A percentile compares a stretch with the other conserved stretches of the same genome.
Conservation (phyloP, 2,113 vertebrate genomes). For the Cinclus cinclus region DNA sequence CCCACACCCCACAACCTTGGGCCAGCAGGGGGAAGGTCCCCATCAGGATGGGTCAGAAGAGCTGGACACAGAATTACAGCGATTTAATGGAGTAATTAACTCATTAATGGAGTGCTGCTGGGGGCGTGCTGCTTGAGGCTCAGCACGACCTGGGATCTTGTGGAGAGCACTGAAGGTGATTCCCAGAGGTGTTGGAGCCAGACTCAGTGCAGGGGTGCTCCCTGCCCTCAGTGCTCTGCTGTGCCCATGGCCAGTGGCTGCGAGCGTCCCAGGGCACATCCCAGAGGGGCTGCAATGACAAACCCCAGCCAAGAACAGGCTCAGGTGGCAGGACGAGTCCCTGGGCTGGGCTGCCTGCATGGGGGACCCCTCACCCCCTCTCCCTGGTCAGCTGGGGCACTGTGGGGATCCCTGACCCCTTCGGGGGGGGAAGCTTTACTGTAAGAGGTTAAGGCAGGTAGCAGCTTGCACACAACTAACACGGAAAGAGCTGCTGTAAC, state of each 20-base stretch:
- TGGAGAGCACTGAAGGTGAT: not conserved
- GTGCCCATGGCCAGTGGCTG: not conserved
- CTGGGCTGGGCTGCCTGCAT: not conserved
- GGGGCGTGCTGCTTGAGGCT: not conserved
- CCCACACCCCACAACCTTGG: not conserved
- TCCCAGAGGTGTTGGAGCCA: not conserved
- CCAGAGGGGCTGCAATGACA: not conserved
- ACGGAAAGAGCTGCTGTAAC: not conserved
- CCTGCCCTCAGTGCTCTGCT: not conserved
- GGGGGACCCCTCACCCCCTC: not conserved
- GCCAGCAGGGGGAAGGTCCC: not conserved
- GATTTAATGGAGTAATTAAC: not conserved
- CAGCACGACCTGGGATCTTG: not conserved
- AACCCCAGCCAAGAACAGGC: not conserved
- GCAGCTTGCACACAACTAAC: not conserved
- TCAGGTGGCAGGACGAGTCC: not conserved
- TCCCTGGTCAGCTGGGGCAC: not conserved
- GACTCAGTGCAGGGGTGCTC: not conserved
- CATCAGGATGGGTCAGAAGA: not conserved
- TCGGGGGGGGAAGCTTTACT: not conserved
- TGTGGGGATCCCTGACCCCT: not conserved
- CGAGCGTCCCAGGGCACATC: not conserved
- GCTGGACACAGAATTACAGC: not conserved
- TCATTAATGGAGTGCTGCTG: not conserved
- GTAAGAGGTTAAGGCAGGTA: not conserved